Evolutionary conservation across 2,888 invertebrate species (phyloP).

Genomic region (Doris montereyensis): DNA sequence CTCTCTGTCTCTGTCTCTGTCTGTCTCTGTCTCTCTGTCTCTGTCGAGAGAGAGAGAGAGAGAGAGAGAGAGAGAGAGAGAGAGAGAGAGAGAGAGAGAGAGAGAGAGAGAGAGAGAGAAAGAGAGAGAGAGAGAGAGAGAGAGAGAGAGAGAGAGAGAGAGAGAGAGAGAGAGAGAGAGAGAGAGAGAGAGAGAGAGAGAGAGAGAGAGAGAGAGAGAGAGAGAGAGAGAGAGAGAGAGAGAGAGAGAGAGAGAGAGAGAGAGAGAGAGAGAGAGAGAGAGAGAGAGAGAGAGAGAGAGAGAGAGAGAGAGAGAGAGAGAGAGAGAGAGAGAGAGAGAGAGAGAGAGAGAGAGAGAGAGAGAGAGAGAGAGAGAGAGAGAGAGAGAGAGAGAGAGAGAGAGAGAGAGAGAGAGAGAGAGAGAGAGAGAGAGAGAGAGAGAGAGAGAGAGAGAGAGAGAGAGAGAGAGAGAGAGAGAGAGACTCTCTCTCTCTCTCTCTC

Average conservation of each 20-base stretch:
- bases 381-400: slow-evolving; percentile 25
- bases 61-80: slow-evolving; percentile 16
- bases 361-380: slow-evolving; percentile 27
- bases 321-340: neutral
- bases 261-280: neutral
- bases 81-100: slow-evolving; percentile 4
- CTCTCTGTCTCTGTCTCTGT: neutral
- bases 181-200: no score
- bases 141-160: no score
- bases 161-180: no score
- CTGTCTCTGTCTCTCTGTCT: slow-evolving; percentile 2
- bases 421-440: slow-evolving; percentile 11
- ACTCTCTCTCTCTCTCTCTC: neutral
- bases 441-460: neutral
- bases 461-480: neutral
- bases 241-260: slow-evolving; percentile 1
- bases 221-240: neutral
- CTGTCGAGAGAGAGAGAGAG: no score
- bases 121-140: neutral
- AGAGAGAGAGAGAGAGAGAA: neutral
- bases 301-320: slow-evolving; percentile 31
- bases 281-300: neutral
- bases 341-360: neutral
- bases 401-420: slow-evolving; percentile 8
- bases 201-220: neutral